Evolutionary conservation across 2,888 invertebrate species (phyloP), one percentile per base, ranked within the genome.

Genomic region (Thelaira solivaga): DNA sequence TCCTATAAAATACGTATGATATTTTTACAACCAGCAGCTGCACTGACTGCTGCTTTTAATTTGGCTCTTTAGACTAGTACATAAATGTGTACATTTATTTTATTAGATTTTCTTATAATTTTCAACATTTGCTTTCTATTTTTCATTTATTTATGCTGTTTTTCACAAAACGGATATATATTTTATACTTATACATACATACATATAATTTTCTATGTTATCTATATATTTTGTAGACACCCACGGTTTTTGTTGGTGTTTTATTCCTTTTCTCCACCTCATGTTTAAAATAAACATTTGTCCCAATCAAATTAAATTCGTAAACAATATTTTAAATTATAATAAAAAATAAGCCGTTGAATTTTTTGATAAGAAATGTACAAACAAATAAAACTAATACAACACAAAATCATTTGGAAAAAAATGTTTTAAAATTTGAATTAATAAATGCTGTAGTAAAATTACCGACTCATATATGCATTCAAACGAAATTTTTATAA

Each of bases 61-160:
- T 41, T 36, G 8, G 31, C n/a, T 55, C 8, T 2, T 4, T 36
- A 47, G 11, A 24, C 2, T 24, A 1, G n/a, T 47, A 24, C 36
- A 34, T 22, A n/a, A 29, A 10, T 16, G 18, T 43, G 10, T 31
- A 8, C 2, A 31, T 31, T 10, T 4, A 31, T n/a, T 45, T 61
- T 13, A 45, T 45, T 22, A 2, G 22, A 20, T 5, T 10, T 51
- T 16, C 45, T 43, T 24, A 53, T 53, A 62, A 20, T 71, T 71
- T 36, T 45, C 13, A 68, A 69, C 36, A 55, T 73, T 78, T 59
- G 59, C 74, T 69, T 65, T 78, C 69, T 74, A 69, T 69, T 31
- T 78, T 65, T 74, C 53, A 45, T 55, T 10, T 34, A 51, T 51
- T 45, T 53, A 16, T 64, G 59, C 55, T 71, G 29, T 61, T 71